Base-by-base conservation (phyloP, 2,888 invertebrate genomes). In the Chloromyia formosa region DNA sequence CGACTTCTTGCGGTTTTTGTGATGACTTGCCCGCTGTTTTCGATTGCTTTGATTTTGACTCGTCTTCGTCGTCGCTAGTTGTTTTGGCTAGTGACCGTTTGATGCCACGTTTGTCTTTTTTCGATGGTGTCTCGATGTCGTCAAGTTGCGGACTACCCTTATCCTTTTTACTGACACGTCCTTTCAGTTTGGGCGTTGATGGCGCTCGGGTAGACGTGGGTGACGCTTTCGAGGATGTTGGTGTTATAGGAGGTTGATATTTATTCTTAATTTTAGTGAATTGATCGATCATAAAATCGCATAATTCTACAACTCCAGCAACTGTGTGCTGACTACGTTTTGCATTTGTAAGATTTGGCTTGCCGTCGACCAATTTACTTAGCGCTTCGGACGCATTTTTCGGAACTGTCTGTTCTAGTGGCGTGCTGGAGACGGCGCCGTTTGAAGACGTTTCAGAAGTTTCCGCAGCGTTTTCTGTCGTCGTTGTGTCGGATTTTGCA, bases 271-370 rank as follows among this genome's bases (percentile, higher is more conserved):
- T 77, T 75, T 77, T 79, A 27, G 78, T 77, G 56, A 80, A 80
- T 66, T 80, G 77, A 54, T 78, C 78, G 22, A 80, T 79, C 77
- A 80, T 79, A 73, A 79, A 80, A 35, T 76, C 78, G 60, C 80
- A 80, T 16, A 80, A 66, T 27, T 78, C 78, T 16, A 78, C 73
- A 62, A 78, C 76, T 23, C 79, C 79, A 22, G 76, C 22, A 16
- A 79, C 75, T 10, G 76, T 78, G 22, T 79, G 77, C 35, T 77
- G 78, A 7, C 10, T 74, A 54, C 75, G 76, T 60, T 75, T 74
- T 53, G 16, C 54, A 9, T 54, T 16, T 27, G 75, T 27, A 23
- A 73, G 35, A 27, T 14, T 74, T 58, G 61, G 60, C 23, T 75
- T 72, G 14, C 64, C 69, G 62, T 71, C 75, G 23, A 18, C 68